A percentile compares a stretch with the other conserved stretches of the same genome.
phyloP scores from a whole-genome alignment of 2,113 vertebrate genomes.

The Stercorarius parasiticus region DNA sequence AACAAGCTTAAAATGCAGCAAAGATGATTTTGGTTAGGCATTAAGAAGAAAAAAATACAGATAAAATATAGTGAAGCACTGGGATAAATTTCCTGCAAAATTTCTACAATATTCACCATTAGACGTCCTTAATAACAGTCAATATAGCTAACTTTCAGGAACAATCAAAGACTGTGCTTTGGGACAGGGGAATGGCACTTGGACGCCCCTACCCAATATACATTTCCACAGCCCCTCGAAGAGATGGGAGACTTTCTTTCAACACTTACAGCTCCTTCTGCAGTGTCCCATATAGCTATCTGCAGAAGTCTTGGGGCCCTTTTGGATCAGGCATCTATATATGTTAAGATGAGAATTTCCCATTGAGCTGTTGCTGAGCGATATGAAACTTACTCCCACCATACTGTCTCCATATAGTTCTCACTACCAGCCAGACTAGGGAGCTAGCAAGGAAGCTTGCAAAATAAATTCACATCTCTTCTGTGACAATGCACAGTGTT shows the following conservation, averaged over 20 bases:
- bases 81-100: background rate
- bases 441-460: background rate
- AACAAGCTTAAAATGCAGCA: background rate
- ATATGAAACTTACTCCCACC: background rate
- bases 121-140: background rate
- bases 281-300: background rate
- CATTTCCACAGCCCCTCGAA: background rate
- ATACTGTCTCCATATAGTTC: background rate
- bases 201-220: background rate
- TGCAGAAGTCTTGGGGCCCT: background rate
- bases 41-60: background rate
- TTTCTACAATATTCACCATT: background rate
- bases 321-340: background rate
- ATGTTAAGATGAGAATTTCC: background rate
- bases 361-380: background rate
- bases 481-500: background rate
- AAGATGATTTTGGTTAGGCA: background rate
- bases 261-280: background rate
- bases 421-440: background rate
- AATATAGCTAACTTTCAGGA: background rate
- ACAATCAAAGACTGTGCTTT: background rate
- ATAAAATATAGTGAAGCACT: background rate
- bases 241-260: background rate
- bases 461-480: background rate
- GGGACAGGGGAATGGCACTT: background rate